Percentiles rank a stretch among this genome's conserved stretches.
Conservation (phyloP, 1,140 invertebrate species). For the Bombus waltoni region DNA sequence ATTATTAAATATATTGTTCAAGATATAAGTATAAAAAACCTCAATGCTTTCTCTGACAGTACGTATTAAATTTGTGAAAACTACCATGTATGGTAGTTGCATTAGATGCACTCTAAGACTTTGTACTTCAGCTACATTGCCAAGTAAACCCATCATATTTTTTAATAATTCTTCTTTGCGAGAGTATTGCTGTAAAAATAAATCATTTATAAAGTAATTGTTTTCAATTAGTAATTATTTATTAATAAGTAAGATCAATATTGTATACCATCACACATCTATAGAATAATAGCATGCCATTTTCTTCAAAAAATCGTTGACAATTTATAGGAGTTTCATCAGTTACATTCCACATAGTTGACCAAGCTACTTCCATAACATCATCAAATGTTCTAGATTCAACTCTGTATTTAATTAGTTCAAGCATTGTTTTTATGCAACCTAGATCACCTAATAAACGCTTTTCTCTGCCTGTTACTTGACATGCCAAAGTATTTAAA, state of each 20-base stretch:
- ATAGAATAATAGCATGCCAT: constrained; percentile 94
- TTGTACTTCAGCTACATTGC: constrained; percentile 97
- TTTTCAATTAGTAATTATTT: background rate
- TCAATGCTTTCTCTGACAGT: constrained; percentile 97
- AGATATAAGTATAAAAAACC: constrained; percentile 80
- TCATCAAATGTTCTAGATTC: constrained; percentile 92
- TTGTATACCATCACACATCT: constrained; percentile 89
- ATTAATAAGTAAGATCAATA: constrained; percentile 7
- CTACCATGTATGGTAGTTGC: constrained; percentile 91
- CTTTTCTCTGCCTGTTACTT: constrained; percentile 97
- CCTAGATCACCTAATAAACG: constrained; percentile 94
- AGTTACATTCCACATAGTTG: constrained; percentile 99
- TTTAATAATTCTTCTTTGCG: constrained; percentile 93
- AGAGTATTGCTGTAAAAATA: constrained; percentile 88
- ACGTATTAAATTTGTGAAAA: constrained; percentile 93
- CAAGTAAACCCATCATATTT: constrained; percentile 98
- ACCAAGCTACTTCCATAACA: constrained; percentile 98
- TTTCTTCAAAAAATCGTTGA: constrained; percentile 91
- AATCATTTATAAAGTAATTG: constrained; percentile 20
- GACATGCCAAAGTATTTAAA: constrained; percentile 97
- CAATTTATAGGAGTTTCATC: constrained; percentile 98
- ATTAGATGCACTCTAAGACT: constrained; percentile 92
- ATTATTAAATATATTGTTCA: constrained; percentile 21
- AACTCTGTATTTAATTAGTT: constrained; percentile 90
- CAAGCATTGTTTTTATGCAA: constrained; percentile 94